Base-by-base conservation (phyloP, 1,140 invertebrate species). In the Panagrolaimus sp. region DNA sequence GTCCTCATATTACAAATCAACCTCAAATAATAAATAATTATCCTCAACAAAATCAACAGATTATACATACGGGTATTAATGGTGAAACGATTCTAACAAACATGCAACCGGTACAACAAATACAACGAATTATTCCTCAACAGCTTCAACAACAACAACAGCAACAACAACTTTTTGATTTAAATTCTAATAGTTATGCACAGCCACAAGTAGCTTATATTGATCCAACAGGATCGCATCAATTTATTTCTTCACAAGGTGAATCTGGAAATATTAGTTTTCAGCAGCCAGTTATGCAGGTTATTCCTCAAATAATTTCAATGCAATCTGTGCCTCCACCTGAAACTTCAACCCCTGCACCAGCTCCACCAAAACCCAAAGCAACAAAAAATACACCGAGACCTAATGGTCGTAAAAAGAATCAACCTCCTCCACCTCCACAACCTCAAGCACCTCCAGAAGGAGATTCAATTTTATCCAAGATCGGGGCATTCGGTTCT, bases 101-200 rank as follows among this genome's bases (percentile, higher is more conserved):
- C 17, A 58, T 58, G 52, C 52, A 58, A 58, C 52, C 52, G 52
- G 52, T 58, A 58, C 52, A 58, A 58, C 52, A 58, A 12, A 21
- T 58, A 26, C 52, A 58, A 21, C 28, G 21, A 26, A 58, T 58
- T 58, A 21, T 26, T 28, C 28, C 52, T 58, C 52, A 58, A 28
- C 21, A 14, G 4, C 48, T 52, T 15, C 21, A 58, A 12, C 52
- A 58, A 17, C 52, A 58, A 28, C 52, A 58, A 28, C 17, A n/a
- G 15, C 52, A 58, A 21, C 52, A 21, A 14, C 52, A 58, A 4
- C 52, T n/a, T 4, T 58, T 58, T 17, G 52, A 58, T 5, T 12
- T 58, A n/a, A 58, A 58, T 14, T 10, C 21, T 58, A 28, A 28
- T 52, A 24, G 48, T 58, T 58, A 58, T 58, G 17, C 17, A 28